Evolutionary conservation across 2,113 vertebrate genomes (phyloP), one percentile per base, ranked within the genome.

Genomic region (Malurus cyaneus): DNA sequence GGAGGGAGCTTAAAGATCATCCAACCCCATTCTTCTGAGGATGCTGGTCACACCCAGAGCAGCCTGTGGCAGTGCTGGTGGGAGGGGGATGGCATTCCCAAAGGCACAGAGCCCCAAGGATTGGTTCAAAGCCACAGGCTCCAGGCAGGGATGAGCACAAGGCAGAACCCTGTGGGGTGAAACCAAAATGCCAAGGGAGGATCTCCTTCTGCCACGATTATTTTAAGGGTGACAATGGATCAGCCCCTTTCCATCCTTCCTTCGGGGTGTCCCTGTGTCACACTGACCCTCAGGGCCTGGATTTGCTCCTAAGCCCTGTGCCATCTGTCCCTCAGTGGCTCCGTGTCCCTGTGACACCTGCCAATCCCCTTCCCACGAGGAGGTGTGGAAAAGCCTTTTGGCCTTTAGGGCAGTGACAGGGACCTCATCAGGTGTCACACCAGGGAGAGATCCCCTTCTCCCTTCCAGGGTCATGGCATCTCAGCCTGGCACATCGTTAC

Each of bases 151-250:
- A 5, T 15, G 29, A 4, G 5, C 3, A 26, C 64, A 57, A 64
- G 49, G 32, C 29, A n/a, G 28, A 25, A 1, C 11, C 11, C 11
- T 17, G 28, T 4, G 0, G 1, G 4, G 44, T 41, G 77, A 41
- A 56, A 60, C 11, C 32, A 34, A 50, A 65, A 57, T n/a, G 12
- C 52, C 62, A 18, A 26, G 29, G 19, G 29, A 70, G 47, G 32
- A 4, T 21, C n/a, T 34, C 59, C 34, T 17, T 32, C 42, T 29
- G 24, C 9, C 65, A 32, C 0, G 0, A 29, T 88, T 61, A 73
- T 64, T 88, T 60, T 28, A 56, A n/a, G 18, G 20, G 21, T 8
- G 50, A 24, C 42, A 49, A 11, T 25, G 26, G 9, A 9, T 46
- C 4, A 2, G 17, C n/a, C 39, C 17, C 47, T 76, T 57, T 16